phyloP scores from a whole-genome alignment of 2,888 invertebrate genomes.

The Tetragonisca angustula region DNA sequence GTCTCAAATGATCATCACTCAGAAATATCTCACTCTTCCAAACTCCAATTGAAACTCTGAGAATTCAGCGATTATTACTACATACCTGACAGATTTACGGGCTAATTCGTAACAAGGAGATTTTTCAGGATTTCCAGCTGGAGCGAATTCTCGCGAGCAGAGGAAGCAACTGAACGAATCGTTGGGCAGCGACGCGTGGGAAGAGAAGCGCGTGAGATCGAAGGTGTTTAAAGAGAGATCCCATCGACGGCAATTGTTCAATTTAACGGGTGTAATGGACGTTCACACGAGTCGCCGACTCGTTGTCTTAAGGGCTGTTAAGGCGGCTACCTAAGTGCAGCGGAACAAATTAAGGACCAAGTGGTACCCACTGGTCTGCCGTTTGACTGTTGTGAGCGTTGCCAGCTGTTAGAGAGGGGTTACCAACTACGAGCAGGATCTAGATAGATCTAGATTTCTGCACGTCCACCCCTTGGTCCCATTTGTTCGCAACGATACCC shows the following conservation, averaged over 20 bases:
- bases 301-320: constrained; percentile 72
- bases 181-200: constrained; percentile 66
- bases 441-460: constrained; percentile 4
- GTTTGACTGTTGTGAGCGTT: constrained; percentile 2
- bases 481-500: background rate
- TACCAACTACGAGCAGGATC: background rate
- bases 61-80: background rate
- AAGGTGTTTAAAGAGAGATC: constrained; percentile 73
- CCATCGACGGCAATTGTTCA: constrained; percentile 79
- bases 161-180: constrained; percentile 12
- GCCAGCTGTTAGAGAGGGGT: constrained; percentile 28
- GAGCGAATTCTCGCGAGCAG: background rate
- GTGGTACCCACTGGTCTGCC: constrained; percentile 52
- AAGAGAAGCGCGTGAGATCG: constrained; percentile 71
- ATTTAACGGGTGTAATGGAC: constrained; percentile 72
- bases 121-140: background rate
- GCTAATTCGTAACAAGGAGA: background rate
- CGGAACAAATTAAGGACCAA: constrained; percentile 62
- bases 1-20: too few relatives aligned
- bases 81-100: background rate
- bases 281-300: constrained; percentile 67
- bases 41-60: background rate
- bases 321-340: constrained; percentile 61
- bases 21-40: too few relatives aligned
- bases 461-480: background rate